Base-by-base conservation (phyloP, 1,140 invertebrate species). In the Protaetia brevitarsis region DNA sequence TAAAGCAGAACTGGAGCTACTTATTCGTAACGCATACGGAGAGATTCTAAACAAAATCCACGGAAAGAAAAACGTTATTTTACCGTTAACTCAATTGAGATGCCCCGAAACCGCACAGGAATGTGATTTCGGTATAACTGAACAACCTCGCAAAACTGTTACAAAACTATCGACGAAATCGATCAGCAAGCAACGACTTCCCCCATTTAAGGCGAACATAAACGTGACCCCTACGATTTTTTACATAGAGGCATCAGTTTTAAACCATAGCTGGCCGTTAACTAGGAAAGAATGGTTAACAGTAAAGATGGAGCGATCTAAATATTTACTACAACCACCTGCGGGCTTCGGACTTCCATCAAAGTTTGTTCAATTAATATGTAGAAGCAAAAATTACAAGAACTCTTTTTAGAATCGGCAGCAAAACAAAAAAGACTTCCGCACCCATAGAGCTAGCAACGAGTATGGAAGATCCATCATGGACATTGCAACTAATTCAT, bases 251-350 rank as follows among this genome's bases (percentile, higher is more conserved):
- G 77, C 67, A 30, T 70, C 60, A 5, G 71, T 75, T 3, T 41
- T 73, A 1, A 63, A 73, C 8, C 56, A 78, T 13, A 74, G 72
- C 1, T 78, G 77, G 77, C 76, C 76, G 1, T 45, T 77, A 13
- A 73, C 65, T 1, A 37, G 41, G 6, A 8, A 41, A 11, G 76
- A 78, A 19, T 78, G 77, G 77, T 19, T 61, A 10, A 36, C 19
- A 5, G 29, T 30, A 11, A 61, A 61, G 36, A n/a, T 13, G 6
- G 59, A 61, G 26, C 26, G 31, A 16, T 34, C 4, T 34, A 61
- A 34, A 34, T 61, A 13, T 34, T 30, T 61, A 34, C 21, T 61
- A 21, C 13, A 34, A 7, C 30, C 26, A 8, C 11, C 51, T 3
- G 11, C 56, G 2, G 23, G 8, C 5, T 11, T 30, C 5, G 19